phyloP scores from a whole-genome alignment of 2,113 vertebrate genomes.

The Zingel zingel region DNA sequence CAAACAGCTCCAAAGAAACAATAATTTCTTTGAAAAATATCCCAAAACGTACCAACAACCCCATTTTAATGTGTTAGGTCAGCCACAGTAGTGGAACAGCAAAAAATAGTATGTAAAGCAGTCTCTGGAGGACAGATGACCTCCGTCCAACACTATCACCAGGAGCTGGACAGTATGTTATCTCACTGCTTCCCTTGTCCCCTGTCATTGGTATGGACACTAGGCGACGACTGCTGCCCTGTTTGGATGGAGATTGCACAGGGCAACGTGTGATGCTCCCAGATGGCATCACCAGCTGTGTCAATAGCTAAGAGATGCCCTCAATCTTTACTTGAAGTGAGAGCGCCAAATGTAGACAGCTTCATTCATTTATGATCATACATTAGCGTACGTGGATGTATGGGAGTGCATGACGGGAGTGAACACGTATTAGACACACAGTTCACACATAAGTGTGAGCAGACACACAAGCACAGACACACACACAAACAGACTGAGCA shows the following conservation, averaged over 20 bases:
- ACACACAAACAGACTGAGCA: conserved; percentile 38
- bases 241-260: conserved; percentile 66
- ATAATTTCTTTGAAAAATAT: conserved; percentile 38
- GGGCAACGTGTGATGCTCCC: conserved; percentile 64
- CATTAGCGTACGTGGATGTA: conserved; percentile 50
- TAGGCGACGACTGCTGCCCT: conserved; percentile 41
- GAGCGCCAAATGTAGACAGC: conserved; percentile 53
- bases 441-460: conserved; percentile 17
- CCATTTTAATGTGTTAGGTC: neutral
- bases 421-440: conserved; percentile 14
- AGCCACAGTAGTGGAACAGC: neutral
- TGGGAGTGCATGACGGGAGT: conserved; percentile 13
- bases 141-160: conserved; percentile 26
- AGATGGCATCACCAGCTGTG: conserved; percentile 85
- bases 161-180: conserved; percentile 36
- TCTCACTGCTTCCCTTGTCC: conserved; percentile 56
- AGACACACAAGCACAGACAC: conserved; percentile 35
- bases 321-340: conserved; percentile 74
- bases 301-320: conserved; percentile 76
- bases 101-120: conserved; percentile 29
- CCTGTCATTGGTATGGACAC: conserved; percentile 72
- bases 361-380: conserved; percentile 49
- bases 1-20: conserved; percentile 44
- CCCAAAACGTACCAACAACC: conserved; percentile 26
- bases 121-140: conserved; percentile 42